These are phyloP conservation scores for Perithous albicinctus DNA, from an alignment of 2,888 invertebrate genomes.

Conservation along the genomic window DNA sequence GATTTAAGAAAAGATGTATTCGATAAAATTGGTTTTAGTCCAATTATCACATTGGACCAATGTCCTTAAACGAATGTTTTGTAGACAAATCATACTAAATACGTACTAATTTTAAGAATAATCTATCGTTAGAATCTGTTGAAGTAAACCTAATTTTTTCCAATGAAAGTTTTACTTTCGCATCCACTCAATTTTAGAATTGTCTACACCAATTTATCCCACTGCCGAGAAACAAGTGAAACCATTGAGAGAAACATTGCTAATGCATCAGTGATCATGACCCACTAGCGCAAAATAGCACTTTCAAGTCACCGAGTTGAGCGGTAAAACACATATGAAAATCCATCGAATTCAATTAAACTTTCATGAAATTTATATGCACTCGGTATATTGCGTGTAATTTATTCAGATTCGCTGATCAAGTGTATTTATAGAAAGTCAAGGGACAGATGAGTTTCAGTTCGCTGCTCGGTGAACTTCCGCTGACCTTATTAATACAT, in stretches of 20 bases:
- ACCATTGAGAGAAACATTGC: not conserved
- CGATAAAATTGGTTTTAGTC: too few species aligned
- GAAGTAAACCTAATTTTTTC: too few species aligned
- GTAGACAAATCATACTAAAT: too few species aligned
- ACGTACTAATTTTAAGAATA: not conserved
- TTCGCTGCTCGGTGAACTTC: constrained; percentile 54
- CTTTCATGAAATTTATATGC: constrained; percentile 7
- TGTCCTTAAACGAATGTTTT: too few species aligned
- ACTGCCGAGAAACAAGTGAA: not conserved
- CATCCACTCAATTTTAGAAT: not conserved
- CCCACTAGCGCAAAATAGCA: not conserved
- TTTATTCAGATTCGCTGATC: not conserved
- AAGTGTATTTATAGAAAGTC: constrained; percentile 50
- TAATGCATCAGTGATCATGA: constrained; percentile 7
- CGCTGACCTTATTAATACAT: constrained; percentile 58
- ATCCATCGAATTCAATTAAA: not conserved
- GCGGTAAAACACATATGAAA: not conserved
- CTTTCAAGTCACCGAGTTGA: not conserved
- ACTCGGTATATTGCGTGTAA: not conserved
- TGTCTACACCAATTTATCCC: not conserved
- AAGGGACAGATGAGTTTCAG: constrained; percentile 32
- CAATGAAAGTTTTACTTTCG: not conserved
- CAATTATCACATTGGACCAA: too few species aligned
- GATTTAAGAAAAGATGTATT: too few species aligned
- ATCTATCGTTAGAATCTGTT: too few species aligned